A percentile compares a stretch with the other conserved stretches of the same genome.
Conservation (phyloP, 2,888 invertebrate genomes). For the Fragum whitleyi region DNA sequence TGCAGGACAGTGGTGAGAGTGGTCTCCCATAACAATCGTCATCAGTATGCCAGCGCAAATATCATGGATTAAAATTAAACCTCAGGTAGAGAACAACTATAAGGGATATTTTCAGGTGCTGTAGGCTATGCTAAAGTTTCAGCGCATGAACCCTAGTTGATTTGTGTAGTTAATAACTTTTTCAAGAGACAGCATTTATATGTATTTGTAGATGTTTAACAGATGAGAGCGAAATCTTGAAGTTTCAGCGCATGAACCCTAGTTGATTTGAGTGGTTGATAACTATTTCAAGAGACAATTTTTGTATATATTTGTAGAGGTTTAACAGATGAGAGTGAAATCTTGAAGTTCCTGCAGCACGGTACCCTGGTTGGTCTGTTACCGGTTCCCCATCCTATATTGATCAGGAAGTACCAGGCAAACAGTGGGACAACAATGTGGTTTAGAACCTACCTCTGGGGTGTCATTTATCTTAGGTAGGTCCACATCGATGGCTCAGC, state of each 20-base stretch:
- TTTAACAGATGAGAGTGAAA: constrained; percentile 99
- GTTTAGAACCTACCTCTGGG: constrained; percentile 99
- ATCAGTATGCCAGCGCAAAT: too few relatives aligned
- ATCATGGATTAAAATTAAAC: too few relatives aligned
- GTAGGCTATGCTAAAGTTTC: too few relatives aligned
- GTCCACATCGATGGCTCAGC: too few relatives aligned
- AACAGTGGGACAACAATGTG: constrained; percentile 99
- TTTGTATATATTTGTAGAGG: constrained; percentile 88
- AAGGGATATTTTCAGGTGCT: too few relatives aligned
- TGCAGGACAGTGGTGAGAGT: too few relatives aligned
- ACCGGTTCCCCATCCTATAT: constrained; percentile 97
- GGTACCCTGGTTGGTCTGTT: constrained; percentile 98
- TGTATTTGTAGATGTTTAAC: constrained; percentile 92
- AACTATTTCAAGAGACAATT: too few relatives aligned
- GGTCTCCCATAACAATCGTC: too few relatives aligned
- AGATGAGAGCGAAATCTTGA: constrained; percentile 99
- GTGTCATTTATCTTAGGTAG: constrained; percentile 97
- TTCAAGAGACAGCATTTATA: too few relatives aligned
- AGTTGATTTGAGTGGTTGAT: constrained; percentile 97
- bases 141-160: constrained; percentile 99
- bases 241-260: constrained; percentile 98
- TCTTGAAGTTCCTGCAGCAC: constrained; percentile 98
- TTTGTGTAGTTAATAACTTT: too few relatives aligned
- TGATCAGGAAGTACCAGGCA: constrained; percentile 99
- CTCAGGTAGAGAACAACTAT: too few relatives aligned